Conservation (phyloP, 2,888 invertebrate species). For the Orthonychiurus folsomi region DNA sequence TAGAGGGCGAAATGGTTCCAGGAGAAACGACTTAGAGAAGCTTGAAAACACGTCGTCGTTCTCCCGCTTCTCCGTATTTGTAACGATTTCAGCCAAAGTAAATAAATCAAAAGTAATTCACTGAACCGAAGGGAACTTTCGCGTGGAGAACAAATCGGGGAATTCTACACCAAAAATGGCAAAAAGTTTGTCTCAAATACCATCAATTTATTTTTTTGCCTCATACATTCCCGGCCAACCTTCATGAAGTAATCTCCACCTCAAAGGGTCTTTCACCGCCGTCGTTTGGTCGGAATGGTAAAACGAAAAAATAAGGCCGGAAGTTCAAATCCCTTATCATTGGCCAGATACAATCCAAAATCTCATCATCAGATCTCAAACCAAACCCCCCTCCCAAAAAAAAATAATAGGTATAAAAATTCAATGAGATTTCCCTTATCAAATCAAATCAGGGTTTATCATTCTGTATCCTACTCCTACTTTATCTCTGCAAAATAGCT, state of each 20-base stretch:
- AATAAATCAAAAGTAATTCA: slow-evolving; percentile 1
- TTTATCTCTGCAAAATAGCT: background rate
- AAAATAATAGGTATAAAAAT: background rate
- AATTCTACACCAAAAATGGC: background rate
- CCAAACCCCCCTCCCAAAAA: too few species aligned
- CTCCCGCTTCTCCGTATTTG: too few species aligned
- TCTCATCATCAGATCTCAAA: background rate
- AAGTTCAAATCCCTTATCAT: background rate
- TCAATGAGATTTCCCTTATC: background rate
- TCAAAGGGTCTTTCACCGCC: background rate
- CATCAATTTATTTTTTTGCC: background rate
- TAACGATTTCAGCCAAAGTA: too few species aligned
- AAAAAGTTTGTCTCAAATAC: background rate
- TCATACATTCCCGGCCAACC: background rate
- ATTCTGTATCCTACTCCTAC: background rate
- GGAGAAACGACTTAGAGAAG: too few species aligned
- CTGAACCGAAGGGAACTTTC: background rate
- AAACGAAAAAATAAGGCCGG: too few species aligned
- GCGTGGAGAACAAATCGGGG: background rate
- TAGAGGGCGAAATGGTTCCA: too few species aligned
- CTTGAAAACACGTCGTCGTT: too few species aligned
- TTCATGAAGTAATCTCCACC: background rate
- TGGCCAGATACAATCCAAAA: background rate
- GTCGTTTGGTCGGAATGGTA: too few species aligned
- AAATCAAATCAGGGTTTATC: background rate